Base-by-base conservation (phyloP, 2,113 vertebrate genomes). In the Bambusicola thoracicus region DNA sequence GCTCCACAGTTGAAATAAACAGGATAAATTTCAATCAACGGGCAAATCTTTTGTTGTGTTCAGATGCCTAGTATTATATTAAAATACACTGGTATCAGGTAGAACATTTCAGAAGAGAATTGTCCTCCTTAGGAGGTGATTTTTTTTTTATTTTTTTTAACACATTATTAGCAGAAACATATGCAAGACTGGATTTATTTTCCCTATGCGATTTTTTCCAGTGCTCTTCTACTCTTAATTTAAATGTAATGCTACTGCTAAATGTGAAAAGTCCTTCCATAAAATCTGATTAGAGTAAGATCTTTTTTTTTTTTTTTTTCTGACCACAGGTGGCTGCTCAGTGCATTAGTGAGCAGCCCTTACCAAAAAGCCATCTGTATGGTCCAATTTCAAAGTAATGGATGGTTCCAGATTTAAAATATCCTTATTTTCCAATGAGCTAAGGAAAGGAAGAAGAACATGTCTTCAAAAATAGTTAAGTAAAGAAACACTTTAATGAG, bases 211-310 rank as follows among this genome's bases (percentile, higher is more conserved):
- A 43, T 25, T 61, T 2, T 2, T 70, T 92, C 81, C 20, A 43
- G 21, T 62, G 32, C 24, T 84, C 16, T 70, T 11, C 21, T 53
- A 13, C 44, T 85, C 34, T 85, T 81, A 48, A 80, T 78, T 90
- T 72, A 66, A 72, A 74, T 16, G 58, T 22, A 74, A 41, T 24
- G 7, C 19, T 89, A 43, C 14, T 36, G 19, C 19, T 85, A 68
- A 87, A 85, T 24, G 17, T 76, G 48, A 79, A 73, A 72, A 41
- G 75, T 53, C 36, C 21, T 90, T 81, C 30, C 34, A 27, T 43
- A 68, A 88, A 86, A 86, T 65, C 66, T 90, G 36, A 86, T 87
- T 84, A 81, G 29, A 86, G 12, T 55, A 90, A 86, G 61, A 36
- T 81, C 66, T 79, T 74, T 59, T 17, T 46, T 46, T 59, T 17